Percentiles rank a stretch among this genome's conserved stretches.
Evolutionary conservation across 2,797 vertebrate species (phyloP).

Genomic region (Eulemur mongoz): DNA sequence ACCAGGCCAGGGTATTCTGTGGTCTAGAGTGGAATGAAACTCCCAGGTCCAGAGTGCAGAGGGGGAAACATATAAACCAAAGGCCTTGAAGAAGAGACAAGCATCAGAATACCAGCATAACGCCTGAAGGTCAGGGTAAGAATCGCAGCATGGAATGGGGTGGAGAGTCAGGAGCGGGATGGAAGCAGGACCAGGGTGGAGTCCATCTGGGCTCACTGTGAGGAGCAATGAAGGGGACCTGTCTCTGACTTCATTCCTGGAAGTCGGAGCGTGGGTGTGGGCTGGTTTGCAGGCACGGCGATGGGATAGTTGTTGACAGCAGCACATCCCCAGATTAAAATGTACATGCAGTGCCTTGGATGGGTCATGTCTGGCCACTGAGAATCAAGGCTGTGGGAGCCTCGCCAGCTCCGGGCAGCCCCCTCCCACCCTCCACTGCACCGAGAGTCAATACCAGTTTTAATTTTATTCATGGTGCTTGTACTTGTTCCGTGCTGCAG

Average conservation of each 20-base stretch:
- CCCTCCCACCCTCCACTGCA: not conserved
- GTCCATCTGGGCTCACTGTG: not conserved
- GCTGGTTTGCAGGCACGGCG: not conserved
- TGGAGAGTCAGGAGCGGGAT: not conserved
- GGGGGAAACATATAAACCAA: not conserved
- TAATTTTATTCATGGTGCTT: constrained; percentile 84
- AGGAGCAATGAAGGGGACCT: not conserved
- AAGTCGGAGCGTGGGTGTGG: not conserved
- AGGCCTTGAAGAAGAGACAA: not conserved
- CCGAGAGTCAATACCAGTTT: constrained; percentile 69
- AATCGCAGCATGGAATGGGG: not conserved
- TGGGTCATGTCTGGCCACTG: not conserved
- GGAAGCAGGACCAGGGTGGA: not conserved
- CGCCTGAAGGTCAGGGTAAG: not conserved
- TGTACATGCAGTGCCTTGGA: not conserved
- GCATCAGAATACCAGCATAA: not conserved
- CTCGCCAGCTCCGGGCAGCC: not conserved
- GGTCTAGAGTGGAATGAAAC: not conserved
- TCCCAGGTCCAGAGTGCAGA: not conserved
- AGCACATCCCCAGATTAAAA: not conserved
- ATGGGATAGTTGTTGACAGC: not conserved
- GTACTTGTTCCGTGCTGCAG: constrained; percentile 75
- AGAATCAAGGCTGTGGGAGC: not conserved
- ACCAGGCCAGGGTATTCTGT: not conserved
- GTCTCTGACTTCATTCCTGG: not conserved